phyloP scores from a whole-genome alignment of 1,140 invertebrate genomes.

The Lordiphosa clarofinis region DNA sequence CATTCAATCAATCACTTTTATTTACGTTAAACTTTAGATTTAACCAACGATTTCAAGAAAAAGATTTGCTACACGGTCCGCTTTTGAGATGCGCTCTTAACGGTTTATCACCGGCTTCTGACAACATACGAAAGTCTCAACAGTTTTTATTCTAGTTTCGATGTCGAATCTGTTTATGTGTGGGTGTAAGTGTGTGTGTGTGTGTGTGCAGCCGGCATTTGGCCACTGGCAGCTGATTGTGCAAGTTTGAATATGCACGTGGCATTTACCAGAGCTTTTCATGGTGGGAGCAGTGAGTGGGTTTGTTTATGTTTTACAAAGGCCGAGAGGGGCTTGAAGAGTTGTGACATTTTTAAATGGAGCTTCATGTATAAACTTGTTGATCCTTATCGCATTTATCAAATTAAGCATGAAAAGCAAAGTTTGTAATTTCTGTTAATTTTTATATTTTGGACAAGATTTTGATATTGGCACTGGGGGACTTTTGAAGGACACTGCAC shows the following conservation, averaged over 20 bases:
- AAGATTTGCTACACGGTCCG: constrained; percentile 13
- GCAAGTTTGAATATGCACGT: constrained; percentile 38
- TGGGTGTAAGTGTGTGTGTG: neutral
- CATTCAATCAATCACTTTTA: constrained; percentile 21
- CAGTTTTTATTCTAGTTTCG: constrained; percentile 27
- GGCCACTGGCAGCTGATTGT: constrained; percentile 35
- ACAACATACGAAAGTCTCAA: constrained; percentile 14
- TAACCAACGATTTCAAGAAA: too few species aligned
- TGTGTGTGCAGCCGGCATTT: constrained; percentile 49
- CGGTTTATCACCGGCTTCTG: constrained; percentile 63
- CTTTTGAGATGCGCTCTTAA: constrained; percentile 31
- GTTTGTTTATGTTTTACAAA: constrained; percentile 44
- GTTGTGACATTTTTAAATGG: too few species aligned
- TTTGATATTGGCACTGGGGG: too few species aligned
- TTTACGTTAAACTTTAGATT: constrained; percentile 7
- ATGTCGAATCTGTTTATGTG: constrained; percentile 32
- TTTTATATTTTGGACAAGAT: too few species aligned
- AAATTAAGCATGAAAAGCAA: too few species aligned
- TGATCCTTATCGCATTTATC: too few species aligned
- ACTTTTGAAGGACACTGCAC: too few species aligned
- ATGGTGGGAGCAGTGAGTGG: neutral
- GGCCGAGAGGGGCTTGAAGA: too few species aligned
- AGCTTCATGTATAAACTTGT: too few species aligned
- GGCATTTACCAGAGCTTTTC: constrained; percentile 25
- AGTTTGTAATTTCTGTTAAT: too few species aligned